Evolutionary conservation across 2,888 invertebrate genomes (phyloP), one percentile per base, ranked within the genome.

Genomic region (Pachymerium ferrugineum): DNA sequence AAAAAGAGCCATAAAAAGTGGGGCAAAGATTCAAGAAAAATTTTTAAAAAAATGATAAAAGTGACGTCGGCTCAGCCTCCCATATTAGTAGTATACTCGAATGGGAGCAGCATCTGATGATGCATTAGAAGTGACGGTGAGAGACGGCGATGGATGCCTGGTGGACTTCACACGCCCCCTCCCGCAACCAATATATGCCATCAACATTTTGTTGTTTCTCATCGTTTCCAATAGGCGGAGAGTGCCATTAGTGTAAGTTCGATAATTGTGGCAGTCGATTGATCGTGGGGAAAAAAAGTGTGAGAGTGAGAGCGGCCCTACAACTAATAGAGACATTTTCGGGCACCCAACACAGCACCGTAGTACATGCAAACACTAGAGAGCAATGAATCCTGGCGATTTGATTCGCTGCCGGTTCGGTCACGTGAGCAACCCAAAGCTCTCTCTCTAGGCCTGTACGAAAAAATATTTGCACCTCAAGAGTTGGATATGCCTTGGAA

Each of bases 321-420:
- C 67, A 25, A 30, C 68, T 73, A 73, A 73, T 73, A 73, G 35
- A 73, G 73, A 73, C 73, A 73, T 73, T 73, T 73, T 31, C 31
- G 30, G 33, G 35, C 67, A 62, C 62, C 62, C 62, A 62, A 62
- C 62, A 62, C 62, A 62, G 25, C 62, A 62, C 62, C 62, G 62
- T 62, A 62, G 33, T 30, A 62, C 67, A 73, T 73, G 73, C 73
- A 73, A 73, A 73, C 67, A 68, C 22, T 33, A 33, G 31, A 73
- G 30, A 47, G 73, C 73, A 74, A 72, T 72, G 74, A 75, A 75
- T 74, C 75, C 74, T 75, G 75, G 74, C 75, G 35, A 75, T 75
- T 75, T 75, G 75, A 75, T 75, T 75, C 75, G 75, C 75, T 74
- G 75, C 73, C 71, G 71, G 68, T 29, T 72, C 25, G 72, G 75